Evolutionary conservation across 2,113 vertebrate genomes (phyloP).

Genomic region (Paratilapia polleni): DNA sequence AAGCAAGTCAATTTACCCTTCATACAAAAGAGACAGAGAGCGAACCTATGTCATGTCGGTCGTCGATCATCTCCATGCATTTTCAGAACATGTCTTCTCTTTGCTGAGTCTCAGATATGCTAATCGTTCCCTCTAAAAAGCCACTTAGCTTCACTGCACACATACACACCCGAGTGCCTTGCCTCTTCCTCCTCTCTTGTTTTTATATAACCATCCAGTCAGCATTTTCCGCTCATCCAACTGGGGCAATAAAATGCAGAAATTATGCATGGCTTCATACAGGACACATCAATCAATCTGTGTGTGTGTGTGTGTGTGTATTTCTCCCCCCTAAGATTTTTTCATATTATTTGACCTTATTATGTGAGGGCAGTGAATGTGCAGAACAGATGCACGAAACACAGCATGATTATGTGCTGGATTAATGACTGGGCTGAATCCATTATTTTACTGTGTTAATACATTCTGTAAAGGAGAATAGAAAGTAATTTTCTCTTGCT

Average conservation of each 20-base stretch:
- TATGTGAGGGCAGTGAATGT: not conserved
- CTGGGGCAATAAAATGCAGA: slow-evolving; percentile 15
- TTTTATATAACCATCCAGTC: slow-evolving; percentile 12
- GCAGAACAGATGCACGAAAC: slow-evolving; percentile 7
- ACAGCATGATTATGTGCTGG: slow-evolving; percentile 7
- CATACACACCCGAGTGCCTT: slow-evolving; percentile 1
- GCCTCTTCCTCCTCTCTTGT: slow-evolving; percentile 11
- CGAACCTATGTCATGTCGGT: slow-evolving; percentile 4
- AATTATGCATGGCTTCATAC: slow-evolving; percentile 14
- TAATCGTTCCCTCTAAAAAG: slow-evolving; percentile 31
- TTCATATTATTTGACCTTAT: slow-evolving; percentile 46
- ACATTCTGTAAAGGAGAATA: not conserved
- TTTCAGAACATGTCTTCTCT: slow-evolving; percentile 39
- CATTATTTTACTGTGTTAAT: slow-evolving; percentile 40
- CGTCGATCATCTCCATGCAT: slow-evolving; percentile 34
- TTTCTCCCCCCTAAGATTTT: not conserved
- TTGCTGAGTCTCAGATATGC: slow-evolving; percentile 16
- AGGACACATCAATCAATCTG: slow-evolving; percentile 17
- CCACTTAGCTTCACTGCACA: not conserved
- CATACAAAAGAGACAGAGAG: not conserved
- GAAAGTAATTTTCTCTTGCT: slow-evolving; percentile 19
- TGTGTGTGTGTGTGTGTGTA: not conserved
- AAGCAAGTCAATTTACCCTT: not conserved
- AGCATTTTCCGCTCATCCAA: slow-evolving; percentile 21
- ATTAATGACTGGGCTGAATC: slow-evolving; percentile 36